These are phyloP conservation scores for Cottus gobio DNA, from an alignment of 2,113 vertebrate species.

Conservation along the genomic window DNA sequence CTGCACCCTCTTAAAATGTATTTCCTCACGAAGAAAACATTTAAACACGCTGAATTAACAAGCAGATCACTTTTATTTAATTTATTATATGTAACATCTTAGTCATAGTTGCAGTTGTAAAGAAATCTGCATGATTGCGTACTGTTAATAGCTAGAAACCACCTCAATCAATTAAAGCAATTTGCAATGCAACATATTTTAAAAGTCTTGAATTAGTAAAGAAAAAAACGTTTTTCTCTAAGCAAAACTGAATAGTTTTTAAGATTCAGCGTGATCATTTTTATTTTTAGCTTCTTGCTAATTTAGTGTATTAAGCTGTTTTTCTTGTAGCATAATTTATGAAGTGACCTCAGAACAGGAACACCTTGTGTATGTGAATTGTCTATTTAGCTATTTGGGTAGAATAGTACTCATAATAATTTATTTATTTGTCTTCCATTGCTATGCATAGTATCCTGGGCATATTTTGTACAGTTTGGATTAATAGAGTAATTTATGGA, in stretches of 20 bases:
- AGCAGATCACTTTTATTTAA: not conserved
- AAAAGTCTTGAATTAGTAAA: slow-evolving; percentile 27
- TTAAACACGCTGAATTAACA: slow-evolving; percentile 13
- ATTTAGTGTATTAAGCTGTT: not conserved
- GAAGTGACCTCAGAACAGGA: slow-evolving; percentile 17
- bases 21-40: slow-evolving; percentile 21
- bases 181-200: slow-evolving; percentile 21
- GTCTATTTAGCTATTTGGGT: not conserved
- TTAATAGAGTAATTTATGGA: not conserved
- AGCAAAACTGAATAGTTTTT: slow-evolving; percentile 25
- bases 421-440: slow-evolving; percentile 12
- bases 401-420: slow-evolving; percentile 3
- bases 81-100: not conserved
- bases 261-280: not conserved
- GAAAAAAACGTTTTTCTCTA: not conserved
- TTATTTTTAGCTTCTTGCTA: not conserved
- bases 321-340: slow-evolving; percentile 26
- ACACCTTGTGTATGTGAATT: slow-evolving; percentile 15
- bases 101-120: slow-evolving; percentile 1
- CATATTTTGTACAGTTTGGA: slow-evolving; percentile 7
- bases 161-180: slow-evolving; percentile 41
- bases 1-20: not conserved
- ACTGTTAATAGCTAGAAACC: not conserved
- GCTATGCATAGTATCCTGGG: not conserved
- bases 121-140: slow-evolving; percentile 1